Base-by-base conservation (phyloP, 2,113 vertebrate species). In the Neolamprologus sp. region DNA sequence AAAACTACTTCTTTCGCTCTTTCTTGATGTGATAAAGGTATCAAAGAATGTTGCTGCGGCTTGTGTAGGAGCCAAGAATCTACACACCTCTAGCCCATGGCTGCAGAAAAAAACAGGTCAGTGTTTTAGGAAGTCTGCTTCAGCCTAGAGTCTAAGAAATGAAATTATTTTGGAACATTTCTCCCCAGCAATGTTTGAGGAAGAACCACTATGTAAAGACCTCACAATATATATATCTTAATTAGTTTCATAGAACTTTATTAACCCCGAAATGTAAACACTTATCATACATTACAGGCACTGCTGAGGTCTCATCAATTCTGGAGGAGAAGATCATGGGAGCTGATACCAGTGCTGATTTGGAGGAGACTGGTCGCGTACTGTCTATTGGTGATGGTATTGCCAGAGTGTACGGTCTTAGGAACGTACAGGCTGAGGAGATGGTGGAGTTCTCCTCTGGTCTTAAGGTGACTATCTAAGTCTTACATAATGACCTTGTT, bases 391-490 rank as follows among this genome's bases (percentile, higher is more conserved):
- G 98, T 47, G 98, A 99, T 2, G 98, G 98, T 84, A 99, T 99
- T 71, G 98, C 98, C 89, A 97, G 98, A 83, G 98, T 99, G 1
- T 99, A 99, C 0, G 98, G 98, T 6, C 95, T 99, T 2, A 98
- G 98, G 87, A 99, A 99, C 81, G 98, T 99, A 65, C 98, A 99
- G 91, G 98, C 98, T 7, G 98, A 99, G 90, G 98, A 99, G 97
- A 99, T 99, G 98, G 98, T 99, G 94, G 98, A 99, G 80, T 99
- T 99, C 95, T 99, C 98, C 23, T 99, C 98, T 26, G 98, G 98
- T 2, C 95, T 99, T 81, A 99, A 99, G 97, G 98, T 35, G 45
- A 26, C 37, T 19, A 9, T 31, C 17, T 16, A 3, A 71, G 6
- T 5, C 9, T 12, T 16, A 21, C 21, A 53, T 14, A 13, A 12